Base-by-base conservation (phyloP, 2,113 vertebrate species). In the Sorex fumeus region DNA sequence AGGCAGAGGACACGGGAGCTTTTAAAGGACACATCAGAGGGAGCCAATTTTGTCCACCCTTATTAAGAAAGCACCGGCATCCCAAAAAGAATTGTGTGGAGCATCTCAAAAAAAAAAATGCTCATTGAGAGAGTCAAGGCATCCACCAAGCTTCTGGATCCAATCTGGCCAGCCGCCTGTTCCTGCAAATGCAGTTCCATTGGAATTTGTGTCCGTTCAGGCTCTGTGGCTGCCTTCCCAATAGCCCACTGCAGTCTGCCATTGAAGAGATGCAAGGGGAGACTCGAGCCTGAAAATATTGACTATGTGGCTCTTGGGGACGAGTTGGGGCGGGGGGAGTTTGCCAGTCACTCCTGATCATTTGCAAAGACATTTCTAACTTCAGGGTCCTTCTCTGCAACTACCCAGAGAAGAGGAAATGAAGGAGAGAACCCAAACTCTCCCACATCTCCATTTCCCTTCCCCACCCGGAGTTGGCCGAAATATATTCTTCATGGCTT, bases 61-160 rank as follows among this genome's bases (percentile, higher is more conserved):
- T 69, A 90, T 78, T 86, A 90, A 87, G 67, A 83, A 92, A 95
- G n/a, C 91, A 66, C 27, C 62, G 8, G 27, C 64, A 66, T 85
- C 92, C 50, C 86, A 45, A 74, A 72, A 66, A 72, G 76, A 86
- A 91, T 88, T 80, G 13, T 88, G 60, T 53, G 88, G 86, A 64
- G 91, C 67, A 30, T 72, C 90, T 78, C 95, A 28, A 83, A 90
- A 85, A 89, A 53, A n/a, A n/a, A n/a, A n/a, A n/a, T n/a, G n/a
- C n/a, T n/a, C n/a, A 57, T 15, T 57, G 53, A 57, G 18, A 57
- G 12, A 74, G 77, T 76, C 34, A 80, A 57, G 36, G 66, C 86
- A 60, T 45, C 57, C 53, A 80, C 19, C 32, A 69, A 27, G 10
- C 57, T 79, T 23, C 16, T 66, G 34, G 43, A 62, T 76, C 69